A percentile compares a stretch with the other conserved stretches of the same genome.
phyloP scores from a whole-genome alignment of 2,113 vertebrate species.

The Steatornis caripensis region DNA sequence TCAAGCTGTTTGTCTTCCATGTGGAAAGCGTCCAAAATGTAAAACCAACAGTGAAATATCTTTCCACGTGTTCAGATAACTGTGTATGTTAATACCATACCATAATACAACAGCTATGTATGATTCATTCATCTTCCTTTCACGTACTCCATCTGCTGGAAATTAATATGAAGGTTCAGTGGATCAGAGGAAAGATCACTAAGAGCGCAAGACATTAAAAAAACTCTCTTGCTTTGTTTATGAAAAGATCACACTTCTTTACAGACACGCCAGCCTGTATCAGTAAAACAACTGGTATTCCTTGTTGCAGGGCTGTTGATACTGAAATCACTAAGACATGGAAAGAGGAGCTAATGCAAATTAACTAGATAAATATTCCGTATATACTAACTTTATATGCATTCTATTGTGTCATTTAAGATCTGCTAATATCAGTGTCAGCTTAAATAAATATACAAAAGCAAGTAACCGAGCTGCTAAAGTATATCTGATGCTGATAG shows the following conservation, averaged over 20 bases:
- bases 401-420: background rate
- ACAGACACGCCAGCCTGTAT: background rate
- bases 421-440: background rate
- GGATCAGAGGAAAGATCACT: background rate
- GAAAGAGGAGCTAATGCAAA: background rate
- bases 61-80: background rate
- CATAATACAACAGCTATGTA: background rate
- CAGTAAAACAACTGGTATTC: background rate
- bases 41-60: background rate
- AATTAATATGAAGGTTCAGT: background rate
- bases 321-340: background rate
- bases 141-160: conserved; percentile 44
- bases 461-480: background rate
- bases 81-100: background rate
- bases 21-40: background rate
- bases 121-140: conserved; percentile 4
- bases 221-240: background rate
- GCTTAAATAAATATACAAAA: background rate
- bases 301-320: background rate
- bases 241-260: background rate
- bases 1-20: background rate
- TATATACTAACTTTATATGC: background rate
- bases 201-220: background rate
- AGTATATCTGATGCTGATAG: background rate
- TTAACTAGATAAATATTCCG: background rate